A percentile compares a stretch with the other conserved stretches of the same genome.
phyloP scores from a whole-genome alignment of 2,797 vertebrate species.

The Thalassophryne amazonica region DNA sequence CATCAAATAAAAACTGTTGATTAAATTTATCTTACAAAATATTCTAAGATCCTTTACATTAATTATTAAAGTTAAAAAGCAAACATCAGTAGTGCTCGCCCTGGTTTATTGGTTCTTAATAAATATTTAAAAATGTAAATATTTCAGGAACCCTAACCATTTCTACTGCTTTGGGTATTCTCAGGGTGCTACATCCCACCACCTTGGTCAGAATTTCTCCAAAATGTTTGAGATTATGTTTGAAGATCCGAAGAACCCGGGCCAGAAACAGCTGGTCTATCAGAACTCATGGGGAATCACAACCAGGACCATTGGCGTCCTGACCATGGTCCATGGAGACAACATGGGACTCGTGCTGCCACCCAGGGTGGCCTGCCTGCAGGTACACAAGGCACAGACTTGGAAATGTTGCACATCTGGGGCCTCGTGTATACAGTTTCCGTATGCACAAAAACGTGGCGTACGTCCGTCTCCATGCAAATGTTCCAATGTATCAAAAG shows the following conservation, averaged over 20 bases:
- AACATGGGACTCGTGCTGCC: conserved; percentile 94
- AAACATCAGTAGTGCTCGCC: too few relatives aligned
- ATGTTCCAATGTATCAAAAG: too few relatives aligned
- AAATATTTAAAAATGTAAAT: too few relatives aligned
- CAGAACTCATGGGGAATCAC: conserved; percentile 99
- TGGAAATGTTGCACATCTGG: neutral
- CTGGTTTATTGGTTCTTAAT: too few relatives aligned
- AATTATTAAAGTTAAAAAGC: too few relatives aligned
- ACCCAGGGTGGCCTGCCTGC: conserved; percentile 91
- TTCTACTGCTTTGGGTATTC: neutral
- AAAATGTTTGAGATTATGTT: conserved; percentile 97
- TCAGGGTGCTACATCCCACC: conserved; percentile 95
- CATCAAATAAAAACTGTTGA: too few relatives aligned
- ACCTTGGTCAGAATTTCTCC: conserved; percentile 97
- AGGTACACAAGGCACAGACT: conserved; percentile 73
- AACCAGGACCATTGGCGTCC: conserved; percentile 94
- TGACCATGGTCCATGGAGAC: conserved; percentile 98
- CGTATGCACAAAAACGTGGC: too few relatives aligned
- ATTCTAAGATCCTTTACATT: too few relatives aligned
- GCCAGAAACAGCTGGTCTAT: conserved; percentile 94
- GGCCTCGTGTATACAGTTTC: too few relatives aligned
- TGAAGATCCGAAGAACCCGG: conserved; percentile 93
- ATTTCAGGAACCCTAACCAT: neutral
- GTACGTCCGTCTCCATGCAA: too few relatives aligned
- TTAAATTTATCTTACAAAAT: too few relatives aligned